These are phyloP conservation scores for Alectura lathami DNA, from an alignment of 2,113 vertebrate genomes.

Conservation along the genomic window DNA sequence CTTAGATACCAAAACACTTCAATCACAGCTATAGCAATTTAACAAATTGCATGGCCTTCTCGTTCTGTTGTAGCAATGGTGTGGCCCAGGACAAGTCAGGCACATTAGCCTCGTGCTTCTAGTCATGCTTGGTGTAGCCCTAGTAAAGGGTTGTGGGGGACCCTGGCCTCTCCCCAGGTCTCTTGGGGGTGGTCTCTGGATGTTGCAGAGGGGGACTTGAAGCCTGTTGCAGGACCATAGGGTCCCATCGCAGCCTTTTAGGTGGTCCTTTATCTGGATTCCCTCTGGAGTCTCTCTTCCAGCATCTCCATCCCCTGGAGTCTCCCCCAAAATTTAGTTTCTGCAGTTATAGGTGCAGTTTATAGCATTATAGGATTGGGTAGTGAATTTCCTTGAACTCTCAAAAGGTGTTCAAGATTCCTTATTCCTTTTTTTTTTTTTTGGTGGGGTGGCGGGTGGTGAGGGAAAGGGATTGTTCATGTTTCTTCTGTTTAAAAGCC, in stretches of 20 bases:
- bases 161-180: background rate
- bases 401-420: background rate
- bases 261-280: background rate
- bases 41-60: background rate
- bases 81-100: background rate
- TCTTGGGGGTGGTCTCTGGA: background rate
- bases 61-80: background rate
- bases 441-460: too few species aligned
- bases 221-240: background rate
- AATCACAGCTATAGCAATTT: background rate
- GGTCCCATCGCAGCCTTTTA: background rate
- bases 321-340: background rate
- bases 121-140: background rate
- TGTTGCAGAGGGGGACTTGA: background rate
- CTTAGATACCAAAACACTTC: background rate
- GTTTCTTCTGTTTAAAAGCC: background rate
- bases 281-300: background rate
- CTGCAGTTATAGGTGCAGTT: too few species aligned
- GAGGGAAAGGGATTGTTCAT: background rate
- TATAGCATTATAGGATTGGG: too few species aligned
- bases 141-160: background rate
- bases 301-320: background rate
- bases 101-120: background rate
- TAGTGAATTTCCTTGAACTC: background rate
- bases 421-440: too few species aligned